These are phyloP conservation scores for Dolichallabes microphthalmus DNA, from an alignment of 2,113 vertebrate species.

Conservation along the genomic window DNA sequence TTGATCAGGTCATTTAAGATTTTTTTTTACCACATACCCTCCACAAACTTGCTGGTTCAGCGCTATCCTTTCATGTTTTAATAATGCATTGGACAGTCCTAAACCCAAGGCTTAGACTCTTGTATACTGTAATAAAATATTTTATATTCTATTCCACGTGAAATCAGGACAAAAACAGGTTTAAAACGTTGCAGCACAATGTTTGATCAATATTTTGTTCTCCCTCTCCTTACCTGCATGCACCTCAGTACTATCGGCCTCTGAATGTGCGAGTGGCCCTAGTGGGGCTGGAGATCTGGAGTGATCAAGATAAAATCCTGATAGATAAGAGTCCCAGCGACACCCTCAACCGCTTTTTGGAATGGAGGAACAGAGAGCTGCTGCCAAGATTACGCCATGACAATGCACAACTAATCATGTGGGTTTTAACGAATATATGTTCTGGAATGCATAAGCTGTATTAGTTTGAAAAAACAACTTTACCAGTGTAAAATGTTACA, in stretches of 20 bases:
- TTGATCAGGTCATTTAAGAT: too few relatives aligned
- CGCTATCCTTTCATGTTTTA: too few relatives aligned
- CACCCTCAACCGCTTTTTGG: slow-evolving; percentile 81
- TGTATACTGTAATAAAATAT: neutral
- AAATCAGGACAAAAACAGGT: neutral
- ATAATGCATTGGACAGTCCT: too few relatives aligned
- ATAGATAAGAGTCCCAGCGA: slow-evolving; percentile 71
- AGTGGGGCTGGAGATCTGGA: slow-evolving; percentile 90
- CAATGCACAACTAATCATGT: slow-evolving; percentile 93
- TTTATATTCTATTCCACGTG: neutral
- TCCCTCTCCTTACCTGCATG: neutral
- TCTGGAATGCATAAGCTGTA: neutral
- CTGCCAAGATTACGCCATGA: slow-evolving; percentile 83
- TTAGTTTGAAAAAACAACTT: neutral
- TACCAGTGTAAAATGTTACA: neutral
- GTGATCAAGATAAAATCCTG: slow-evolving; percentile 68
- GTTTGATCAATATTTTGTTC: neutral
- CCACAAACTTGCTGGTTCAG: too few relatives aligned
- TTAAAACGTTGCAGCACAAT: neutral
- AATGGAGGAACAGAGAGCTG: slow-evolving; percentile 80
- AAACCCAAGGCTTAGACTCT: neutral
- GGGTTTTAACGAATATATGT: slow-evolving; percentile 53
- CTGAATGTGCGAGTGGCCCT: slow-evolving; percentile 85
- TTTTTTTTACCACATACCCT: too few relatives aligned
- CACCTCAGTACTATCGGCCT: slow-evolving; percentile 81